Percentiles rank a stretch among this genome's conserved stretches.
phyloP scores from a whole-genome alignment of 2,888 invertebrate genomes.

The Rhyacophila evoluta region DNA sequence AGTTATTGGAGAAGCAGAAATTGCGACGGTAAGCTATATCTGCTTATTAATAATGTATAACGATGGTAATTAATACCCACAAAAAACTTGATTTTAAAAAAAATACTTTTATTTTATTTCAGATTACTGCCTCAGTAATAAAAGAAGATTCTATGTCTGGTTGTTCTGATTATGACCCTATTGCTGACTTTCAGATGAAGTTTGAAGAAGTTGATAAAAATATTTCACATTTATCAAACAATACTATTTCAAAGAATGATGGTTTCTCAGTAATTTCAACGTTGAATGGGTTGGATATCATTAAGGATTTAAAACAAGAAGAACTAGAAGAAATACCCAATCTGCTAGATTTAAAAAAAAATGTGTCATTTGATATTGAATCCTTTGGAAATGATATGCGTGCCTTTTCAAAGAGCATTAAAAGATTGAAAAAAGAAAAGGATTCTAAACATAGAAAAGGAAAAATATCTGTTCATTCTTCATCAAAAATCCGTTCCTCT shows the following conservation, averaged over 20 bases:
- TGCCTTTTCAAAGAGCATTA: conserved; percentile 26
- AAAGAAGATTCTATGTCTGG: not conserved
- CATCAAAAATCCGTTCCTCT: not conserved
- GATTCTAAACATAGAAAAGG: conserved; percentile 15
- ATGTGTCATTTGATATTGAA: conserved; percentile 23
- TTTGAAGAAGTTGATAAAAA: not conserved
- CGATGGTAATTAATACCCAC: too few species aligned
- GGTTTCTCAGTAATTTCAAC: not conserved
- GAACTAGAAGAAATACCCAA: conserved; percentile 25
- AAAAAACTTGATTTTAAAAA: too few species aligned
- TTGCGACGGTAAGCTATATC: too few species aligned
- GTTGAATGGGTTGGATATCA: not conserved
- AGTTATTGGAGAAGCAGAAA: not conserved
- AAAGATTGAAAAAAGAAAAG: conserved; percentile 21
- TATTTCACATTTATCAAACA: not conserved
- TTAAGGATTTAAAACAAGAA: conserved; percentile 35
- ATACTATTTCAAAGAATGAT: not conserved
- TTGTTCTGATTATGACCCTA: not conserved
- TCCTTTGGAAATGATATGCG: conserved; percentile 26
- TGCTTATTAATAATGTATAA: too few species aligned
- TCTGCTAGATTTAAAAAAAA: not conserved
- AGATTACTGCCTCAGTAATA: not conserved
- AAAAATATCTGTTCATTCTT: conserved; percentile 17
- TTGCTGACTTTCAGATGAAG: not conserved
- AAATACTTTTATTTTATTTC: not conserved